phyloP scores from a whole-genome alignment of 2,888 invertebrate genomes.

The Morpho achilles region DNA sequence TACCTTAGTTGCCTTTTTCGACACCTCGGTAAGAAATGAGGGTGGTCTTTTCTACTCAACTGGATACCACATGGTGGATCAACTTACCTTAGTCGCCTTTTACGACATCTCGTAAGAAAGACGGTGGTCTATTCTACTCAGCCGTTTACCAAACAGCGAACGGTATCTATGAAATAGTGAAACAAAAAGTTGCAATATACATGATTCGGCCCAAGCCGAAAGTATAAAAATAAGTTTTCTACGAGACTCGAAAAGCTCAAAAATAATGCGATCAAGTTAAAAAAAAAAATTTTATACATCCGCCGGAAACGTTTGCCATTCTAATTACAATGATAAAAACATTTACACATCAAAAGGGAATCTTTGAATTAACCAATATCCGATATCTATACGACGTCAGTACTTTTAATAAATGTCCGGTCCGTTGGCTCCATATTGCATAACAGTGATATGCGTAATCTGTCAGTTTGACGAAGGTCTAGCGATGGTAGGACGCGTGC shows the following conservation, averaged over 20 bases:
- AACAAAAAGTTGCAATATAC: too few species aligned
- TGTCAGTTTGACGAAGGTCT: constrained; percentile 76
- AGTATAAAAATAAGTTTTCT: too few species aligned
- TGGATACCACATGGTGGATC: too few species aligned
- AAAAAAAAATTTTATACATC: not conserved
- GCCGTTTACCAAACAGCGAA: too few species aligned
- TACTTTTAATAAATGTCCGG: constrained; percentile 43
- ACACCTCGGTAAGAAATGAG: too few species aligned
- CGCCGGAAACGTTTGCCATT: constrained; percentile 20
- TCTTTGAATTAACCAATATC: constrained; percentile 21
- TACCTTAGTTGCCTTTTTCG: too few species aligned
- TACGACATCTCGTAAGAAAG: too few species aligned
- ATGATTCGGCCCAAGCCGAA: too few species aligned
- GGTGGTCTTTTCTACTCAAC: too few species aligned
- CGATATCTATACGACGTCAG: constrained; percentile 22
- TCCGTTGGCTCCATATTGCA: constrained; percentile 48
- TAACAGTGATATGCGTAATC: constrained; percentile 64
- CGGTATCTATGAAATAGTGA: too few species aligned
- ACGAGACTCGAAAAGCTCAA: not conserved
- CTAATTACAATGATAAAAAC: constrained; percentile 15
- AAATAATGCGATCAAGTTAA: not conserved
- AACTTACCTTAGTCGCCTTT: too few species aligned
- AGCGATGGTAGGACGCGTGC: constrained; percentile 57
- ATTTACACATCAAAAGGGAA: constrained; percentile 9
- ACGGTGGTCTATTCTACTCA: too few species aligned